Percentiles rank a stretch among this genome's conserved stretches.
Conservation (phyloP, 2,888 invertebrate genomes). For the Andrena hattorfiana region DNA sequence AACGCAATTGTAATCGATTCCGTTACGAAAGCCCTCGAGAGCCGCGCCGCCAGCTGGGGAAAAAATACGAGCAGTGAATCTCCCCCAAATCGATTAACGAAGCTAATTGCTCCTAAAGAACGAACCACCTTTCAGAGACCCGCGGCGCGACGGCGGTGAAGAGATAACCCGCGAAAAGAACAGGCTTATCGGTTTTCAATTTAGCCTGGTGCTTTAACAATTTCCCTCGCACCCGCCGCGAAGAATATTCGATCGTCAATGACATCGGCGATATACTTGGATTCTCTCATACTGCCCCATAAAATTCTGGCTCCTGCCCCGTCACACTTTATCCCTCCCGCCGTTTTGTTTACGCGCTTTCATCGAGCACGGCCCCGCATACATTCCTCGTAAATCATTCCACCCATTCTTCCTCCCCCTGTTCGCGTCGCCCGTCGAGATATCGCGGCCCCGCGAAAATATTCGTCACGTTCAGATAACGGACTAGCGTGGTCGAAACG, state of each 20-base stretch:
- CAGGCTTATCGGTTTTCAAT: conserved; percentile 75
- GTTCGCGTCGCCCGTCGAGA: too few species aligned
- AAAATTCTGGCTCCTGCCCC: background rate
- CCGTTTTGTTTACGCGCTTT: conserved; percentile 34
- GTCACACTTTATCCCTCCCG: background rate
- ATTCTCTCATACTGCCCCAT: background rate
- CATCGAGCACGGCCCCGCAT: background rate
- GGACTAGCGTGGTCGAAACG: too few species aligned
- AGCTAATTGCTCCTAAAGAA: conserved; percentile 12
- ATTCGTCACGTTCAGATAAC: conserved; percentile 12
- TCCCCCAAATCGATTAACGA: conserved; percentile 21
- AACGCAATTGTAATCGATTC: conserved; percentile 14
- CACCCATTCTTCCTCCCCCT: background rate
- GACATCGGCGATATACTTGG: background rate
- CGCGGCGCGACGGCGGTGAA: conserved; percentile 9
- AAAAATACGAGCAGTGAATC: conserved; percentile 19
- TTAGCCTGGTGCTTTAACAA: conserved; percentile 63
- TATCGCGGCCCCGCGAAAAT: background rate
- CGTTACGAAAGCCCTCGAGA: conserved; percentile 7
- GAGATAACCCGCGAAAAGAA: conserved; percentile 57
- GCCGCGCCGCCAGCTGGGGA: background rate
- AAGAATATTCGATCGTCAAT: conserved; percentile 14
- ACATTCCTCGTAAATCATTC: conserved; percentile 6
- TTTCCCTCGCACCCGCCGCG: conserved; percentile 37
- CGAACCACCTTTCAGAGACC: background rate